Evolutionary conservation across 2,113 vertebrate species (phyloP).

Genomic region (Ictidomys tridecemlineatus): DNA sequence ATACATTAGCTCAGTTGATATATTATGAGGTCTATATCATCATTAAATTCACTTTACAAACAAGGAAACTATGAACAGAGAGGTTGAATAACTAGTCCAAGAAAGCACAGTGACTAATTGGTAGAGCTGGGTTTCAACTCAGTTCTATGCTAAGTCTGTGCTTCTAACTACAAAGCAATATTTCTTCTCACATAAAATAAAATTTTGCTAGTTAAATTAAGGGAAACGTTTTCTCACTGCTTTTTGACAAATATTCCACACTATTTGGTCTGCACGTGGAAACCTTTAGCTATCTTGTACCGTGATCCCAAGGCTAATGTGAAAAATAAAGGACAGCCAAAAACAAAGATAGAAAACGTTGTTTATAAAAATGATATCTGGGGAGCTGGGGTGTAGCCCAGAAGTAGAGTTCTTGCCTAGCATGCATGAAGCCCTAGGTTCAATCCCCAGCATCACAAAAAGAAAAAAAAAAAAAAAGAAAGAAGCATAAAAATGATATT

Average conservation of each 20-base stretch:
- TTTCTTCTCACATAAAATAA: neutral
- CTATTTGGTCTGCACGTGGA: neutral
- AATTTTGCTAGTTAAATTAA: neutral
- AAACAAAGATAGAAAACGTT: neutral
- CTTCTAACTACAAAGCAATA: neutral
- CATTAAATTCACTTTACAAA: neutral
- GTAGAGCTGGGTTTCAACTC: neutral
- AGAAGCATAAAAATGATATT: neutral
- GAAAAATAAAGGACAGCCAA: neutral
- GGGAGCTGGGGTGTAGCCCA: neutral
- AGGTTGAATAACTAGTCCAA: neutral
- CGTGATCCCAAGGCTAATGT: neutral
- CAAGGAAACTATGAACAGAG: slow-evolving; percentile 37
- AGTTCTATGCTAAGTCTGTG: neutral
- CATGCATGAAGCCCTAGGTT: too few species aligned
- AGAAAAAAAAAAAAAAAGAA: too few species aligned
- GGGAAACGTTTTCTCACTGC: neutral
- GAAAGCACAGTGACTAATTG: neutral
- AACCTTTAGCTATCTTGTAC: neutral
- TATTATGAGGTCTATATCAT: neutral
- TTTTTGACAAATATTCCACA: neutral
- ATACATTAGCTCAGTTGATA: neutral
- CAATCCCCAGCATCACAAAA: too few species aligned
- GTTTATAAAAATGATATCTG: neutral
- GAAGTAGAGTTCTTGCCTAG: too few species aligned